These are phyloP conservation scores for Branchipolynoe longqiensis DNA, from an alignment of 2,888 invertebrate genomes.

Conservation along the genomic window DNA sequence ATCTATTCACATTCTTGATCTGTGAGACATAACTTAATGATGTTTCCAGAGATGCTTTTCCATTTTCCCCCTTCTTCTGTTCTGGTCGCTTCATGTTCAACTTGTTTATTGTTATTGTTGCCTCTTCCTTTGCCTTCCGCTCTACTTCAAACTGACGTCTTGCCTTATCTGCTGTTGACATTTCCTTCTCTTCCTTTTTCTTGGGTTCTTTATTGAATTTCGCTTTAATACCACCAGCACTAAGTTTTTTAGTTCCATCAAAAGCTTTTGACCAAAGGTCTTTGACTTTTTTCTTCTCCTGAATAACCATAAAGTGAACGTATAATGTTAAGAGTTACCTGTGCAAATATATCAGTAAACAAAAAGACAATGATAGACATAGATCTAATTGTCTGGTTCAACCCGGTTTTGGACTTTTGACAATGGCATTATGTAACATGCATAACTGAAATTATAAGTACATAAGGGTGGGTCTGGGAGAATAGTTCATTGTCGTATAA, in stretches of 20 bases:
- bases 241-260: constrained; percentile 11
- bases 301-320: too few species aligned
- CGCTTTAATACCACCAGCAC: background rate
- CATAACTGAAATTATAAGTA: too few species aligned
- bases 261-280: constrained; percentile 45
- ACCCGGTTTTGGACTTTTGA: too few species aligned
- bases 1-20: background rate
- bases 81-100: too few species aligned
- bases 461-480: too few species aligned
- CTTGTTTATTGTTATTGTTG: background rate
- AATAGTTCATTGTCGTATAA: too few species aligned
- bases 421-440: too few species aligned
- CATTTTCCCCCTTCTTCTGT: background rate
- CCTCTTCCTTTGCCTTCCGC: constrained; percentile 7
- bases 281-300: constrained; percentile 46
- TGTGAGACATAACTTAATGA: background rate
- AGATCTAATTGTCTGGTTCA: too few species aligned
- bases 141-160: constrained; percentile 13
- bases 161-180: background rate
- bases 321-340: too few species aligned
- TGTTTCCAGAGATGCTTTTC: background rate
- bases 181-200: constrained; percentile 1
- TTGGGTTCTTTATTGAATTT: constrained; percentile 30
- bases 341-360: too few species aligned
- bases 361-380: too few species aligned